phyloP scores from a whole-genome alignment of 2,888 invertebrate genomes.

The Orthosia cruda region DNA sequence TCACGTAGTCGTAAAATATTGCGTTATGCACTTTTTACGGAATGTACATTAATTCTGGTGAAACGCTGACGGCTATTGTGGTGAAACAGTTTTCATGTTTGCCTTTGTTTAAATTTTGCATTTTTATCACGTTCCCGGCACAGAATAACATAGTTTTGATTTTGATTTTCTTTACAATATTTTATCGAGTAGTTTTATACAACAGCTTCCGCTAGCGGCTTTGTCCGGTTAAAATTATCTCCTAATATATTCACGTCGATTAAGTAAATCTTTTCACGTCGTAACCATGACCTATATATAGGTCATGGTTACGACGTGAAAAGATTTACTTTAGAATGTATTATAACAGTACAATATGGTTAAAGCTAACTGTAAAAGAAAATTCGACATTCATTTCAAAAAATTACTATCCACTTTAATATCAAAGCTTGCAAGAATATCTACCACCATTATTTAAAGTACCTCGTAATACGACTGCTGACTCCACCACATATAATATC shows the following conservation, averaged over 20 bases:
- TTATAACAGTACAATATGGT: too few relatives aligned
- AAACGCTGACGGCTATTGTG: constrained; percentile 54
- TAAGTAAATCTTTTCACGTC: too few relatives aligned
- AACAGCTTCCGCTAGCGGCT: too few relatives aligned
- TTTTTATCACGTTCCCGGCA: constrained; percentile 40
- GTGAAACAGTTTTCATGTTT: constrained; percentile 44
- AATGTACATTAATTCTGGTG: constrained; percentile 54
- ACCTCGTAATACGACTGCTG: constrained; percentile 16
- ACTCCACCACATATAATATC: constrained; percentile 18
- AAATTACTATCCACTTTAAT: background rate
- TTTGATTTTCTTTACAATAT: constrained; percentile 12
- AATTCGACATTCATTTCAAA: background rate
- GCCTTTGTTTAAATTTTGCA: constrained; percentile 53
- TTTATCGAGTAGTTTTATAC: background rate
- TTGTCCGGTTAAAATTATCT: too few relatives aligned
- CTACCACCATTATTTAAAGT: constrained; percentile 14
- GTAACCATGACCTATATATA: too few relatives aligned
- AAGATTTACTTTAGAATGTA: too few relatives aligned
- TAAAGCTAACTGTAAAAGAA: background rate
- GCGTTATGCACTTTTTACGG: constrained; percentile 55
- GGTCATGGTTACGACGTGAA: too few relatives aligned
- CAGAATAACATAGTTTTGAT: constrained; percentile 16
- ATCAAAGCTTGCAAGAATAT: constrained; percentile 38
- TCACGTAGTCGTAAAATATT: constrained; percentile 55
- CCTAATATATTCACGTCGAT: too few relatives aligned